These are phyloP conservation scores for Lophotis ruficrista DNA, from an alignment of 2,113 vertebrate genomes.

Conservation along the genomic window DNA sequence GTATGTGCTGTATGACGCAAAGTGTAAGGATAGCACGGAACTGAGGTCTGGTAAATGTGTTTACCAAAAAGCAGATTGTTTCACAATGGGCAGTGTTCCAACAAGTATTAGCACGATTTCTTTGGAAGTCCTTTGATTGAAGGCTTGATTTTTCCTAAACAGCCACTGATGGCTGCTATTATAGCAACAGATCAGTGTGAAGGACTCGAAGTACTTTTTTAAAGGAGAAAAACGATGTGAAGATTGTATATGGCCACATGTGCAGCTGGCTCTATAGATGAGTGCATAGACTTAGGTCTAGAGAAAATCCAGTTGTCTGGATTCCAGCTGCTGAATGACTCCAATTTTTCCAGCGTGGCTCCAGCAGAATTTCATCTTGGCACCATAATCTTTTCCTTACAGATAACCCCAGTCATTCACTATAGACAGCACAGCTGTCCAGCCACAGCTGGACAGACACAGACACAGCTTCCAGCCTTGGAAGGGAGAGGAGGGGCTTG, in stretches of 20 bases:
- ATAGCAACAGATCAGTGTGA: background rate
- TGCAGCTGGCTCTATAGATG: background rate
- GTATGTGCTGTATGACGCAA: background rate
- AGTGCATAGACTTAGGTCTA: background rate
- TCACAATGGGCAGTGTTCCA: background rate
- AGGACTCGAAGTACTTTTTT: background rate
- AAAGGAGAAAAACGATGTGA: background rate
- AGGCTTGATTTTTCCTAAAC: background rate
- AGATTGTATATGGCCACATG: background rate
- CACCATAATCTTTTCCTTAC: background rate
- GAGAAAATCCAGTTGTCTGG: background rate
- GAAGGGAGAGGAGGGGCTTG: background rate
- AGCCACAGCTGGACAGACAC: no score
- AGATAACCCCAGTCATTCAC: background rate
- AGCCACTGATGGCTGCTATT: background rate
- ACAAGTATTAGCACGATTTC: background rate
- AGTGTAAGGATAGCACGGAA: background rate
- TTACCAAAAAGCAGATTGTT: background rate
- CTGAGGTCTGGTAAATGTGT: background rate
- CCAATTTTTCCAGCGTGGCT: background rate
- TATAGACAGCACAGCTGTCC: background rate
- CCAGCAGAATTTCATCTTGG: background rate
- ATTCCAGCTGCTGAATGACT: background rate
- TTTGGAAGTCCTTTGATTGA: background rate
- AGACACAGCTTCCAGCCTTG: no score